These are phyloP conservation scores for Eristalis tenax DNA, from an alignment of 2,888 invertebrate species.

Conservation along the genomic window DNA sequence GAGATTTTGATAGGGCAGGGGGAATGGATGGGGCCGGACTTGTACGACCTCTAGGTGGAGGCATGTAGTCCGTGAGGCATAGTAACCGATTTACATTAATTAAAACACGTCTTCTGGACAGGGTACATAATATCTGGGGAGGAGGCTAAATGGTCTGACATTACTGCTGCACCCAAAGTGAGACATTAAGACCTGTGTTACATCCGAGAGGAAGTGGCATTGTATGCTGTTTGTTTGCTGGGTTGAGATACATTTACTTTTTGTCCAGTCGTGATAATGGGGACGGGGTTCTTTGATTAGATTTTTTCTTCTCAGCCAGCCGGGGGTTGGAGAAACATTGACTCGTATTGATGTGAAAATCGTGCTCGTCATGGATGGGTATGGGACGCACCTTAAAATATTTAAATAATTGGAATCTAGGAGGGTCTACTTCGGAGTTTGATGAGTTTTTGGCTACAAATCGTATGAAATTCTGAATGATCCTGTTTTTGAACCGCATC, in stretches of 20 bases:
- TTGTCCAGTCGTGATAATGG: neutral
- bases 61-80: constrained; percentile 16
- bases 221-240: neutral
- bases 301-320: neutral
- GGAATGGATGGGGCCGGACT: neutral
- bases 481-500: no score
- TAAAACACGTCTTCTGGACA: constrained; percentile 59
- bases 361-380: no score
- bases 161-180: constrained; percentile 15
- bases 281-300: neutral
- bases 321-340: neutral
- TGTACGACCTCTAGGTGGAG: constrained; percentile 20
- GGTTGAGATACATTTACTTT: neutral
- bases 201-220: constrained; percentile 1
- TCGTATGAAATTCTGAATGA: no score
- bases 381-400: no score
- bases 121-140: constrained; percentile 52
- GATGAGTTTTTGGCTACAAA: no score
- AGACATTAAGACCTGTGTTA: constrained; percentile 26
- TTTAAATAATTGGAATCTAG: no score
- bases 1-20: neutral
- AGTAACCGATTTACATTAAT: constrained; percentile 64
- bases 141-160: constrained; percentile 43
- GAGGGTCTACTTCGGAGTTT: no score
- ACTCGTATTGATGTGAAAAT: no score